A percentile compares a stretch with the other conserved stretches of the same genome.
phyloP scores from a whole-genome alignment of 2,888 invertebrate genomes.

The Diplolepis rosae region DNA sequence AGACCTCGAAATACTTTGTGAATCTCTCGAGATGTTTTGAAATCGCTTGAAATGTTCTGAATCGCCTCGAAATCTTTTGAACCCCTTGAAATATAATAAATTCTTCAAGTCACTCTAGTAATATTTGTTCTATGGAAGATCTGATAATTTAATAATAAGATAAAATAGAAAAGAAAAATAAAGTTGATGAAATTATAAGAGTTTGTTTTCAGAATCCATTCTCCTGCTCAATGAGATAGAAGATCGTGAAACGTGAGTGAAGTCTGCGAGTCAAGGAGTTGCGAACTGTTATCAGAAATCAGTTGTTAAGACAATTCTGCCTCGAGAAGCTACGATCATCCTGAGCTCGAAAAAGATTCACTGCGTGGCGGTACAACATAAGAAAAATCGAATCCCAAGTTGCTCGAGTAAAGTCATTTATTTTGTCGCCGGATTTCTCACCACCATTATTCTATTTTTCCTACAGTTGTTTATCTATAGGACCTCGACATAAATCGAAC shows the following conservation, averaged over 20 bases:
- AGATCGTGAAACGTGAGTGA: constrained; percentile 20
- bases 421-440: constrained; percentile 38
- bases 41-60: no score
- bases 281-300: constrained; percentile 36
- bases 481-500: constrained; percentile 33
- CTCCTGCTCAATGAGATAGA: constrained; percentile 4
- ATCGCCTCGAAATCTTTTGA: no score
- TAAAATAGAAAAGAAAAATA: neutral
- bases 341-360: constrained; percentile 18
- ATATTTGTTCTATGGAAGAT: no score
- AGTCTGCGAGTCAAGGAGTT: constrained; percentile 25
- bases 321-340: constrained; percentile 20
- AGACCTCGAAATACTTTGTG: no score
- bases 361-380: neutral
- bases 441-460: constrained; percentile 22
- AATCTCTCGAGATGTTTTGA: no score
- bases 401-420: constrained; percentile 38
- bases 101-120: no score
- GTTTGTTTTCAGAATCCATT: neutral
- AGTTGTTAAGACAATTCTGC: constrained; percentile 33
- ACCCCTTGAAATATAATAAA: no score
- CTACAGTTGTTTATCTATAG: constrained; percentile 17
- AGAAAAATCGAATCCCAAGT: constrained; percentile 35
- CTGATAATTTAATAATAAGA: neutral
- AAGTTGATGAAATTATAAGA: neutral